Conservation (phyloP, 1,140 invertebrate species). For the Harpegnathos saltator region DNA sequence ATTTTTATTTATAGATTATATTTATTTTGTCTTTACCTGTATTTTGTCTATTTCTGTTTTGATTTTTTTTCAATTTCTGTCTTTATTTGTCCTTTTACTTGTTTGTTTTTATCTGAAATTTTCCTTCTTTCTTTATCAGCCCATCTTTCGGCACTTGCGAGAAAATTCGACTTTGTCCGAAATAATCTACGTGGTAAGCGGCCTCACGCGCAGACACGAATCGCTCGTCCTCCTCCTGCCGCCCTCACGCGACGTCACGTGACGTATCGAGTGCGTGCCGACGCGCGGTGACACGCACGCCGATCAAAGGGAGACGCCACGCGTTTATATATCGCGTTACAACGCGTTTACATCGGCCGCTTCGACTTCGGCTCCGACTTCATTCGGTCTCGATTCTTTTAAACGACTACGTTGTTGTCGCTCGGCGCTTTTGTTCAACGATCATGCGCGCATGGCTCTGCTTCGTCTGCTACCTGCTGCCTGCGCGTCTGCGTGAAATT, state of each 20-base stretch:
- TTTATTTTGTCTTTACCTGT: too few relatives aligned
- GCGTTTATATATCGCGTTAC: too few relatives aligned
- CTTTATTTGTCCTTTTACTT: too few relatives aligned
- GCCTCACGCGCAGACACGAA: constrained; percentile 32
- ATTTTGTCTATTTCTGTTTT: too few relatives aligned
- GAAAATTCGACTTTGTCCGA: too few relatives aligned
- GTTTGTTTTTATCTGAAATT: too few relatives aligned
- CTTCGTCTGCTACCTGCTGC: constrained; percentile 48
- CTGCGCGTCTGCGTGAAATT: constrained; percentile 33
- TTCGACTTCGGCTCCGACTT: neutral
- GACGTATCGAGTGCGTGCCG: constrained; percentile 38
- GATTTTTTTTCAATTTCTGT: too few relatives aligned
- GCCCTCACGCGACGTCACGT: constrained; percentile 13
- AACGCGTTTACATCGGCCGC: neutral
- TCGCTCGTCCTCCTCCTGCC: constrained; percentile 39
- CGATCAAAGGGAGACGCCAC: constrained; percentile 34
- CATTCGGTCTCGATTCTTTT: too few relatives aligned
- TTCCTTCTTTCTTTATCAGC: too few relatives aligned
- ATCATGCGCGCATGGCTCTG: neutral
- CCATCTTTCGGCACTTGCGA: too few relatives aligned
- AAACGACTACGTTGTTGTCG: neutral
- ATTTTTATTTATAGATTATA: too few relatives aligned
- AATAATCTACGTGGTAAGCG: too few relatives aligned
- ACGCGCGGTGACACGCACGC: constrained; percentile 1
- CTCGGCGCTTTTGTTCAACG: neutral